A percentile compares a stretch with the other conserved stretches of the same genome.
Evolutionary conservation across 1,140 invertebrate species (phyloP).

Genomic region (Calliphora vicina): DNA sequence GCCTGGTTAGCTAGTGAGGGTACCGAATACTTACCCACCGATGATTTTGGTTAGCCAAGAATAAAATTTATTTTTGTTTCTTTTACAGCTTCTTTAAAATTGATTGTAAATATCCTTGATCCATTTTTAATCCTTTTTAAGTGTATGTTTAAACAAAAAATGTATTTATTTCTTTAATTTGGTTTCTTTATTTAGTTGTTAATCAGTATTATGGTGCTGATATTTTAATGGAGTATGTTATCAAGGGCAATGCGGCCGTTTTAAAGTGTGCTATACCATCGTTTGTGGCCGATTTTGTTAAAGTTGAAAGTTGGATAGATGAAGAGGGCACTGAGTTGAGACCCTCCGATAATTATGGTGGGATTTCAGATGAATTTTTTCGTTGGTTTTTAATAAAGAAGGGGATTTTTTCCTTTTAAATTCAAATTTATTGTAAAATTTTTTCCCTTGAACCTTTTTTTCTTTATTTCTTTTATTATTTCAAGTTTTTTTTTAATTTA

Average conservation of each 20-base stretch:
- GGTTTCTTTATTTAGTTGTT: constrained; percentile 69
- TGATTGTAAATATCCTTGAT: background rate
- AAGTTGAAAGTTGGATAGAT: constrained; percentile 72
- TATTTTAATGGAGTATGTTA: constrained; percentile 75
- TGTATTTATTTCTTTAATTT: background rate
- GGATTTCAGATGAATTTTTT: background rate
- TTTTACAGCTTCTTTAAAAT: too few species aligned
- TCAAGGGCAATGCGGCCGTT: constrained; percentile 73
- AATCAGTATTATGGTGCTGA: constrained; percentile 83
- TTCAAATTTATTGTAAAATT: background rate
- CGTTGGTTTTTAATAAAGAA: background rate
- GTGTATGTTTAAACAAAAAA: background rate
- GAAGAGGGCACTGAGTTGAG: constrained; percentile 65
- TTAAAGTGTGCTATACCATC: constrained; percentile 74
- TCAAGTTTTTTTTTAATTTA: background rate
- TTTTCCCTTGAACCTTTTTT: background rate
- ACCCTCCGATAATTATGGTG: constrained; percentile 66
- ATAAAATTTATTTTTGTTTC: too few species aligned
- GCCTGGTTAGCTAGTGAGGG: constrained; percentile 85
- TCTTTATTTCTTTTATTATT: background rate
- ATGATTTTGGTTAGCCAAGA: constrained; percentile 59
- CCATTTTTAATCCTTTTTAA: background rate
- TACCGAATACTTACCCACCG: constrained; percentile 69
- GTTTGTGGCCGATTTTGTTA: constrained; percentile 76
- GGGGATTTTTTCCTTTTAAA: background rate